Evolutionary conservation across 2,888 invertebrate genomes (phyloP), one percentile per base, ranked within the genome.

Genomic region (Spilarctia lutea): DNA sequence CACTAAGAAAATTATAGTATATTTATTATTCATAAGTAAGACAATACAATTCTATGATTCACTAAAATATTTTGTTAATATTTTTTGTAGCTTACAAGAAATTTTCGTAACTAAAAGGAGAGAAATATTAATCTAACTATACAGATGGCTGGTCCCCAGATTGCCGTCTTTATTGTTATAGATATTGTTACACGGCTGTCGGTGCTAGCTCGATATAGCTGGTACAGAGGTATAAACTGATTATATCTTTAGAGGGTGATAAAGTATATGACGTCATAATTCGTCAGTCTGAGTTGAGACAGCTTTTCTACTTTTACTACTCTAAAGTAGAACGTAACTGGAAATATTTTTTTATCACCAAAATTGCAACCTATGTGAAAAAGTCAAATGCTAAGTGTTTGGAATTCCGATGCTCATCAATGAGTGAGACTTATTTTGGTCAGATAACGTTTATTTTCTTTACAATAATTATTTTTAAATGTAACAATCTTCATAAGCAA

Each of bases 151-250:
- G 30, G 30, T 30, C 30, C 18, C 30, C 30, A 30, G 30, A 63
- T 27, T 30, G 30, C 63, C 30, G n/a, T 24, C n/a, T 66, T 78
- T 81, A 83, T 68, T 70, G 68, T 81, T 81, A 81, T 80, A 78
- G 71, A 81, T 73, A 81, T 81, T 81, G 81, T 81, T 81, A 81
- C 83, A 81, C 71, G 56, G 72, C 81, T 79, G 81, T 81, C 81
- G 75, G 83, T 30, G 79, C 75, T 79, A 78, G 81, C 75, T 75
- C 79, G 79, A 78, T 81, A 83, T 75, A 63, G 81, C 74, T 63
- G 65, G 72, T 71, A 70, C 73, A 73, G 39, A 18, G 75, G 68
- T 83, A 83, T 81, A 81, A 83, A 83, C 81, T 75, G 79, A 70
- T 81, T 78, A 72, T 81, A 81, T 81, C 83, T 81, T 81, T 83